A percentile compares a stretch with the other conserved stretches of the same genome.
These are phyloP conservation scores for Hoplostethus mediterraneus DNA, from an alignment of 2,797 vertebrate genomes.

Conservation along the genomic window DNA sequence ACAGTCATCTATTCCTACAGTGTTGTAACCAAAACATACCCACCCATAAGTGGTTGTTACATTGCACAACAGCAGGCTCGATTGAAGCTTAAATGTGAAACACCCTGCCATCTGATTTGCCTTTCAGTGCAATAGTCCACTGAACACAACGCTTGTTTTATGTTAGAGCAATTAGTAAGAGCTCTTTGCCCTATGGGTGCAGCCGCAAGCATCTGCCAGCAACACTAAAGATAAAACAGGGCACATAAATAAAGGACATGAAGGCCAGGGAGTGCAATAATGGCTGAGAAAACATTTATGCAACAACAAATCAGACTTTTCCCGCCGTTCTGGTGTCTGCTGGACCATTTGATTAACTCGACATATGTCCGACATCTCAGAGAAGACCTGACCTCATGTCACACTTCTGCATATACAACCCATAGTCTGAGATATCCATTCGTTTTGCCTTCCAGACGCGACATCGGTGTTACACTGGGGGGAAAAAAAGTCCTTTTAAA, in stretches of 20 bases:
- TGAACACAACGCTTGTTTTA: constrained; percentile 46
- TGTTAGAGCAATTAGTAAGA: constrained; percentile 42
- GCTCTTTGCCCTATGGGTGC: constrained; percentile 60
- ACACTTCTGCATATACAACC: too few relatives aligned
- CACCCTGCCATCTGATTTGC: constrained; percentile 2
- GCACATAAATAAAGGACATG: neutral
- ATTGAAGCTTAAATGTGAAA: constrained; percentile 12
- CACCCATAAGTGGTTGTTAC: neutral
- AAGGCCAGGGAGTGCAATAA: neutral
- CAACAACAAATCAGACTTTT: neutral
- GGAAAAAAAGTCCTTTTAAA: neutral
- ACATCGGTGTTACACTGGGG: neutral
- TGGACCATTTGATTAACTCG: neutral
- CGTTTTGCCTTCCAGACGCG: constrained; percentile 4
- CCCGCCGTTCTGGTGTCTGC: neutral
- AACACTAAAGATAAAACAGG: neutral
- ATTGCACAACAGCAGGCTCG: constrained; percentile 26
- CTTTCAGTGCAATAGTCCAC: constrained; percentile 15
- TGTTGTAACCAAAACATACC: neutral
- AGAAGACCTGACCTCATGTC: neutral
- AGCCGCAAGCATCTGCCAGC: constrained; percentile 17
- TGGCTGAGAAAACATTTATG: neutral
- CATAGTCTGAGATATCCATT: constrained; percentile 29
- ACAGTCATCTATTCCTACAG: neutral
- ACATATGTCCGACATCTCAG: too few relatives aligned